phyloP scores from a whole-genome alignment of 2,888 invertebrate species.

The Plutella xylostella region DNA sequence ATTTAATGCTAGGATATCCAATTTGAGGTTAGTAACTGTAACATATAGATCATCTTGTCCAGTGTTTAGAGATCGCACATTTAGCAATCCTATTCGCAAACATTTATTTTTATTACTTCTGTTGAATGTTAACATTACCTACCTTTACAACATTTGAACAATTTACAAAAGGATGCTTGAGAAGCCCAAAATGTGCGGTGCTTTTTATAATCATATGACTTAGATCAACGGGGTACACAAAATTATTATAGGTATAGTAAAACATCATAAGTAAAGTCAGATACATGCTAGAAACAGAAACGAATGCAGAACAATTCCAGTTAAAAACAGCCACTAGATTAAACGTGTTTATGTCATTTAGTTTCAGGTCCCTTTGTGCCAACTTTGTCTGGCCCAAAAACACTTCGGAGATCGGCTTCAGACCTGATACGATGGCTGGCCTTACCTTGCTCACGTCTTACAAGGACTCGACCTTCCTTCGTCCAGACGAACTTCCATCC shows the following conservation, averaged over 20 bases:
- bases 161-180: neutral
- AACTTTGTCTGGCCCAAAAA: neutral
- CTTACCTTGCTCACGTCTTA: constrained; percentile 4
- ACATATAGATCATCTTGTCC: neutral
- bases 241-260: too few relatives aligned
- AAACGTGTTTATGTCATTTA: too few relatives aligned
- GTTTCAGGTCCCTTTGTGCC: neutral
- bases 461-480: constrained; percentile 13
- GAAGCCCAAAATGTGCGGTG: too few relatives aligned
- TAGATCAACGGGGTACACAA: too few relatives aligned
- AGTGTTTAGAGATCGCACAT: neutral
- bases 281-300: too few relatives aligned
- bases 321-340: too few relatives aligned
- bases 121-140: neutral
- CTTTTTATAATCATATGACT: too few relatives aligned
- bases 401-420: neutral
- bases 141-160: neutral
- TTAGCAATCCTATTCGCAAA: neutral
- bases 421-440: neutral
- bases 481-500: constrained; percentile 17
- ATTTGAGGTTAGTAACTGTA: neutral
- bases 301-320: too few relatives aligned
- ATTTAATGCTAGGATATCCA: too few relatives aligned
- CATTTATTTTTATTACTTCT: neutral
- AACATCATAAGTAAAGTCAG: too few relatives aligned